phyloP scores from a whole-genome alignment of 2,797 vertebrate genomes.

The Ctenopoma kingsleyae region DNA sequence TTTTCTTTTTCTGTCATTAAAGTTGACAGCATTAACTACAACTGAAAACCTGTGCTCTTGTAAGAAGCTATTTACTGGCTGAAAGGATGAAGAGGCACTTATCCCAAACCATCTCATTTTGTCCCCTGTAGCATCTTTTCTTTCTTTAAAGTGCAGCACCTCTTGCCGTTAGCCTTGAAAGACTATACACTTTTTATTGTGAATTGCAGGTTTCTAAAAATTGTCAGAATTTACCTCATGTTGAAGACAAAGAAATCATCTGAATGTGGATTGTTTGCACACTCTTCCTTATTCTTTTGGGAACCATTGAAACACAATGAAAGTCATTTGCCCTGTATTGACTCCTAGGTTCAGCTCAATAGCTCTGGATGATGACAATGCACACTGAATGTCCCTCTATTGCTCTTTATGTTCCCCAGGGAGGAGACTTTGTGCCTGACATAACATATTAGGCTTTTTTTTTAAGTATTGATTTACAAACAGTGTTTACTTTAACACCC shows the following conservation, averaged over 20 bases:
- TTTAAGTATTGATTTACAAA: conserved; percentile 64
- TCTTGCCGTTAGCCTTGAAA: conserved; percentile 9
- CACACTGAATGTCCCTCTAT: conserved; percentile 49
- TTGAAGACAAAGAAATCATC: conserved; percentile 56
- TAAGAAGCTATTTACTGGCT: conserved; percentile 14
- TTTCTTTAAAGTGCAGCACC: conserved; percentile 8
- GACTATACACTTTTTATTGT: conserved; percentile 16
- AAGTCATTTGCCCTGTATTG: conserved; percentile 70
- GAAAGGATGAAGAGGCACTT: conserved; percentile 3
- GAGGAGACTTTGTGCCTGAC: conserved; percentile 54
- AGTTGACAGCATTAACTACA: conserved; percentile 22
- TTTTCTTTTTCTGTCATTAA: conserved; percentile 1
- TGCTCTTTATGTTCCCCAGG: conserved; percentile 56
- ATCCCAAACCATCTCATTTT: conserved; percentile 9
- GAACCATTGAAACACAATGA: conserved; percentile 70
- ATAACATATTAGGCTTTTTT: conserved; percentile 65
- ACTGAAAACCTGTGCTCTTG: not conserved
- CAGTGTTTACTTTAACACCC: conserved; percentile 40
- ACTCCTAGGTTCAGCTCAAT: conserved; percentile 61
- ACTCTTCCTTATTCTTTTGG: conserved; percentile 66
- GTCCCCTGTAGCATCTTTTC: not conserved
- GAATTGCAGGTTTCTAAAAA: conserved; percentile 31
- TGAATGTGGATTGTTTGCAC: conserved; percentile 61
- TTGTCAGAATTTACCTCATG: conserved; percentile 36
- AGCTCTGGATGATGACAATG: conserved; percentile 66